Evolutionary conservation across 2,888 invertebrate species (phyloP), one percentile per base, ranked within the genome.

Genomic region (Dendrolimus houi): DNA sequence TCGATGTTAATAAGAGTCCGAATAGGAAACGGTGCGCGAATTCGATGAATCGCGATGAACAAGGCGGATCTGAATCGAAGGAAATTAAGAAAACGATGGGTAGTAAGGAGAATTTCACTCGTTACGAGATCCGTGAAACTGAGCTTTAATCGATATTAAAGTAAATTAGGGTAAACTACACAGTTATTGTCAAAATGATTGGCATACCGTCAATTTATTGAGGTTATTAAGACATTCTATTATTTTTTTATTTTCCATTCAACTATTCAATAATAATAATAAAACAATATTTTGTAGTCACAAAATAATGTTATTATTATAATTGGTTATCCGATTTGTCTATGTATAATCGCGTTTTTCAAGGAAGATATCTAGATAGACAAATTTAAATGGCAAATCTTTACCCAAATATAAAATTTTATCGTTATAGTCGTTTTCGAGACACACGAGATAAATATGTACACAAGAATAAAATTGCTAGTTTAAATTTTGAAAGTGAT

Each of bases 61-160:
- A 61, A 54, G 57, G 58, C 57, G 59, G 71, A 67, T 58, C 60
- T 63, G 47, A 65, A 58, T 59, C 55, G 9, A 59, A 63, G 9
- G 82, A 75, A 52, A 72, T 56, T 47, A 87, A 86, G 60, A 88
- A 85, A 65, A 66, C 72, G 7, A 64, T 83, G 59, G 72, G 82
- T 7, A 79, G 79, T 54, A 89, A 86, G 57, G 86, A 87, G 57
- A 87, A 86, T 72, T 60, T 70, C 6, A 66, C 67, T 54, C 59
- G 69, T 55, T 86, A 76, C 64, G 73, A 75, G 66, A 75, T 90
- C 66, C 79, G 89, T 54, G 91, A 91, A 71, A 91, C 91, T 71
- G 89, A 91, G 61, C 79, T 90, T 56, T 86, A 74, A 63, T 63
- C 58, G 62, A 63, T 62, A 58, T 52, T 59, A 13, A n/a, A n/a